Evolutionary conservation across 2,797 vertebrate species (phyloP).

Genomic region (Chaetodon trifasciatus): DNA sequence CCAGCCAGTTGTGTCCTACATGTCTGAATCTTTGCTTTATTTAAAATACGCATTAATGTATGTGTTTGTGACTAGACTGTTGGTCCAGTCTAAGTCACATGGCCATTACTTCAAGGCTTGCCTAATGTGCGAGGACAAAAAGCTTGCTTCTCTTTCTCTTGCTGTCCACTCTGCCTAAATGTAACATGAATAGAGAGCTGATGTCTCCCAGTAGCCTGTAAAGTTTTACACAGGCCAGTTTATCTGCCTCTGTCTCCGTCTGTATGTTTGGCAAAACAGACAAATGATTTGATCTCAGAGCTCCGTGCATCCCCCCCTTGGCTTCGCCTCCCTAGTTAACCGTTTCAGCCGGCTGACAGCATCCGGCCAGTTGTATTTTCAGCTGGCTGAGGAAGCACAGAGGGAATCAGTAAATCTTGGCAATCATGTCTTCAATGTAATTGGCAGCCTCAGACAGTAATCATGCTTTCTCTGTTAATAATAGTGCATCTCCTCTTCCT

Average conservation of each 20-base stretch:
- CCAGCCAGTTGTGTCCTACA: slow-evolving; percentile 58
- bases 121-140: slow-evolving; percentile 5
- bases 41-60: slow-evolving; percentile 34
- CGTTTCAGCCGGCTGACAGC: slow-evolving; percentile 42
- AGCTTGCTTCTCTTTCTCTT: neutral
- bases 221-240: neutral
- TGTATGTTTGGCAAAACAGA: slow-evolving; percentile 5
- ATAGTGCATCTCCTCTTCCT: slow-evolving; percentile 53
- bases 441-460: slow-evolving; percentile 69
- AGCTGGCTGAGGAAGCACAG: slow-evolving; percentile 55
- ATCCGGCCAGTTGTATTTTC: slow-evolving; percentile 64
- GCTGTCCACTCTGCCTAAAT: slow-evolving; percentile 34
- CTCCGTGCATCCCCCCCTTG: slow-evolving; percentile 14
- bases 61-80: neutral
- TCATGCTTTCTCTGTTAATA: slow-evolving; percentile 66
- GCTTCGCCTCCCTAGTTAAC: slow-evolving; percentile 48
- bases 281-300: slow-evolving; percentile 28
- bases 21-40: slow-evolving; percentile 44
- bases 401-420: slow-evolving; percentile 60
- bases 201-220: slow-evolving; percentile 13
- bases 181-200: slow-evolving; percentile 13
- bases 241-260: neutral
- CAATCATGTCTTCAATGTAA: slow-evolving; percentile 69
- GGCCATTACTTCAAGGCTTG: neutral
- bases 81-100: neutral